Percentiles rank a stretch among this genome's conserved stretches.
phyloP scores from a whole-genome alignment of 1,140 invertebrate species.

The Lordiphosa mommai region DNA sequence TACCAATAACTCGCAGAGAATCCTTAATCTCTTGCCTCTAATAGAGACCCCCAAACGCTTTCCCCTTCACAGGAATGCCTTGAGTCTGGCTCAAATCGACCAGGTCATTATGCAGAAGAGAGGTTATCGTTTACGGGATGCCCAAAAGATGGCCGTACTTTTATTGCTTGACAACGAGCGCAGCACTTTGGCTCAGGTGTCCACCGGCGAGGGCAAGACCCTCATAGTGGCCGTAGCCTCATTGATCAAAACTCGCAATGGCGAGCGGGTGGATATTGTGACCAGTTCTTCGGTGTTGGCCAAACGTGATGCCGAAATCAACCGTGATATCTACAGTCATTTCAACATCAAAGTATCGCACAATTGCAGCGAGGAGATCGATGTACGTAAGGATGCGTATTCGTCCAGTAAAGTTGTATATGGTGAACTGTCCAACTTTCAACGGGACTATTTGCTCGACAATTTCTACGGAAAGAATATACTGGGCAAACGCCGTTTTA shows the following conservation, averaged over 20 bases:
- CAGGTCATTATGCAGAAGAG: not conserved
- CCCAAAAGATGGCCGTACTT: constrained; percentile 7
- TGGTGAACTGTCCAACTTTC: constrained; percentile 14
- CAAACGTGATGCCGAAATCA: constrained; percentile 4
- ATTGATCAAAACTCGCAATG: not conserved
- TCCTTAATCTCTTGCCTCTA: not conserved
- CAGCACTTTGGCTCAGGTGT: constrained; percentile 7
- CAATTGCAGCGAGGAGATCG: constrained; percentile 5
- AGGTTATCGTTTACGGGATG: constrained; percentile 1
- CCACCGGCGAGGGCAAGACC: constrained; percentile 11
- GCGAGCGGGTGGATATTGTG: constrained; percentile 1
- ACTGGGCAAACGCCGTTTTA: constrained; percentile 26
- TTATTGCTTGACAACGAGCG: not conserved
- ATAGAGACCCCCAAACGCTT: too few relatives aligned
- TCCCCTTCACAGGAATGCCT: not conserved
- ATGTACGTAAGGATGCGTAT: not conserved
- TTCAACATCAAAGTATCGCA: not conserved
- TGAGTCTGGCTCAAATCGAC: not conserved
- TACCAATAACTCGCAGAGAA: not conserved
- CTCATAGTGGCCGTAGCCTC: constrained; percentile 1
- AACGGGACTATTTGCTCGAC: constrained; percentile 9
- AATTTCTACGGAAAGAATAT: constrained; percentile 7
- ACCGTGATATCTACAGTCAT: not conserved
- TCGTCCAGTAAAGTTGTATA: constrained; percentile 2
- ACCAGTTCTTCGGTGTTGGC: constrained; percentile 14